A percentile compares a stretch with the other conserved stretches of the same genome.
These are phyloP conservation scores for Myiagra hebetior DNA, from an alignment of 2,113 vertebrate genomes.

Conservation along the genomic window DNA sequence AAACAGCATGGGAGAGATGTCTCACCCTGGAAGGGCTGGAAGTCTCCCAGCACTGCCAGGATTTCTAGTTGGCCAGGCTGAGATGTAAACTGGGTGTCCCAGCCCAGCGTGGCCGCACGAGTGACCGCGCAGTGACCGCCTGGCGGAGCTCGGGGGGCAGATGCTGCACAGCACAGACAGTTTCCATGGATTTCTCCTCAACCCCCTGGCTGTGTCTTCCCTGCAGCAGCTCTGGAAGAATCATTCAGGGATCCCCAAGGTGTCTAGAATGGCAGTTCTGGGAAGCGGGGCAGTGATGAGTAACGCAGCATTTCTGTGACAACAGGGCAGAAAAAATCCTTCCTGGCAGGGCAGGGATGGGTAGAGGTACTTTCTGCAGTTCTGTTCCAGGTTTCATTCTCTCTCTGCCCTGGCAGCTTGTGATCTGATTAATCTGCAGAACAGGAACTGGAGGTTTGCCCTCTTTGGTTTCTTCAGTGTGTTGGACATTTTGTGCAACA, in stretches of 20 bases:
- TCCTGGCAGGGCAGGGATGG: not conserved
- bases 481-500: not conserved
- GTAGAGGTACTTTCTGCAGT: not conserved
- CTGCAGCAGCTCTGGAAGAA: not conserved
- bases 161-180: not conserved
- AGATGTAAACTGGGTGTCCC: not conserved
- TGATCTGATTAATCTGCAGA: not conserved
- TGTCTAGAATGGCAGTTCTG: not conserved
- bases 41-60: constrained; percentile 16
- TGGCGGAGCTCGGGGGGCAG: not conserved
- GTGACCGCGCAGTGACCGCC: not conserved
- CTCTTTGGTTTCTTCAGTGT: not conserved
- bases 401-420: not conserved
- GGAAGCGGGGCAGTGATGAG: not conserved
- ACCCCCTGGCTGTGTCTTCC: not conserved
- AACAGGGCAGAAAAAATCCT: not conserved
- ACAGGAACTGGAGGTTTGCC: not conserved
- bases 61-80: not conserved
- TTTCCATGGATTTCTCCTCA: not conserved
- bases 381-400: not conserved
- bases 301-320: not conserved
- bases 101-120: not conserved
- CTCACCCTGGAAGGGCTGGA: not conserved
- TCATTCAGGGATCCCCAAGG: not conserved
- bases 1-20: not conserved